Percentiles rank a stretch among this genome's conserved stretches.
Conservation (phyloP, 2,888 invertebrate genomes). For the Glomeris marginata region DNA sequence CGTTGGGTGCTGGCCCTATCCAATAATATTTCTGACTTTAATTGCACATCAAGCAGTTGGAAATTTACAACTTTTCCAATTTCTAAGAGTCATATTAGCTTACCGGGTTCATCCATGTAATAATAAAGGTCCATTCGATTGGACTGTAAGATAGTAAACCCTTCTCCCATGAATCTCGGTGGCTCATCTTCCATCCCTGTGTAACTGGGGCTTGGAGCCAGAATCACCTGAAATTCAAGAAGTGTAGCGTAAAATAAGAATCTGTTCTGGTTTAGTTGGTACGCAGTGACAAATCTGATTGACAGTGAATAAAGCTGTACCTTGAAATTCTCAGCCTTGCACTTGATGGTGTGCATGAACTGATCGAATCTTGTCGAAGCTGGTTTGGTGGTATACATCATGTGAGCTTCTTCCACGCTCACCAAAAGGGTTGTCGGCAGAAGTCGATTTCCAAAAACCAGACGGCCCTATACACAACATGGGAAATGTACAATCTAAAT, state of each 20-base stretch:
- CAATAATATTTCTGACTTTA: not conserved
- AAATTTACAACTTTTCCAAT: too few species aligned
- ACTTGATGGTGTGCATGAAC: conserved; percentile 91
- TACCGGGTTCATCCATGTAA: conserved; percentile 92
- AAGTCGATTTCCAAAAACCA: conserved; percentile 88
- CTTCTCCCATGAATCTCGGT: conserved; percentile 95
- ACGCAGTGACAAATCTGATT: not conserved
- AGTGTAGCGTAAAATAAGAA: too few species aligned
- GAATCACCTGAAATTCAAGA: conserved; percentile 45
- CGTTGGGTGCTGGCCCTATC: conserved; percentile 63
- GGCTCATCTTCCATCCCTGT: conserved; percentile 86
- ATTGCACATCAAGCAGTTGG: too few species aligned
- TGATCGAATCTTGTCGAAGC: conserved; percentile 83
- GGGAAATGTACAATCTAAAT: not conserved
- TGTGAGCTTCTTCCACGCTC: conserved; percentile 83
- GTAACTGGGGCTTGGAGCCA: conserved; percentile 93
- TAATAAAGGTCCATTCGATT: conserved; percentile 89
- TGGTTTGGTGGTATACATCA: conserved; percentile 88
- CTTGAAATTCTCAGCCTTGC: conserved; percentile 86
- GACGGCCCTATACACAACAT: conserved; percentile 47
- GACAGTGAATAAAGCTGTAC: conserved; percentile 19
- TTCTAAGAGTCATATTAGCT: conserved; percentile 4
- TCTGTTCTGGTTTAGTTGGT: too few species aligned
- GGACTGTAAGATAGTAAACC: conserved; percentile 91
- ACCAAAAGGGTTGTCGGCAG: conserved; percentile 78